phyloP scores from a whole-genome alignment of 2,888 invertebrate genomes.

The Ectemnius continuus region DNA sequence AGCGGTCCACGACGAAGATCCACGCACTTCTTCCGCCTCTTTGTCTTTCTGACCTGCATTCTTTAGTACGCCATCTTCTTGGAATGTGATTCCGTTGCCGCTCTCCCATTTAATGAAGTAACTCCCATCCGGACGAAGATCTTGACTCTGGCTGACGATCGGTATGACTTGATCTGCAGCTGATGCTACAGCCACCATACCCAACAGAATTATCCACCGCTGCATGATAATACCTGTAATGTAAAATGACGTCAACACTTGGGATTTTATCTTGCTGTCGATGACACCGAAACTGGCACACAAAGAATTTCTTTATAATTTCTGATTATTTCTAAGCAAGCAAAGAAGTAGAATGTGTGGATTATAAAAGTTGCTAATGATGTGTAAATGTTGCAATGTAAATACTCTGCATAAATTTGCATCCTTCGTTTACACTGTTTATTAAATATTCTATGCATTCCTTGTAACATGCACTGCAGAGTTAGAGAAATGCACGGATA shows the following conservation, averaged over 20 bases:
- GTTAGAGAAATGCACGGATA: too few relatives aligned
- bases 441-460: too few relatives aligned
- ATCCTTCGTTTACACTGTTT: too few relatives aligned
- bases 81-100: slow-evolving; percentile 77
- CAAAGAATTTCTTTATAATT: too few relatives aligned
- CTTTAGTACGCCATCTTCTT: slow-evolving; percentile 74
- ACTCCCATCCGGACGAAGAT: slow-evolving; percentile 66
- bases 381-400: too few relatives aligned
- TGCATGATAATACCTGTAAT: slow-evolving; percentile 26
- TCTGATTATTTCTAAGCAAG: too few relatives aligned
- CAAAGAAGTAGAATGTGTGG: too few relatives aligned
- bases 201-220: slow-evolving; percentile 35
- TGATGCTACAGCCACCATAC: slow-evolving; percentile 29
- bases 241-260: background rate
- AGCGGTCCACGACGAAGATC: slow-evolving; percentile 74
- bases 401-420: too few relatives aligned
- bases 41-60: slow-evolving; percentile 71
- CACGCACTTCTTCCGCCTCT: slow-evolving; percentile 71
- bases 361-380: too few relatives aligned
- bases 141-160: slow-evolving; percentile 66
- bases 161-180: slow-evolving; percentile 56
- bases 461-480: too few relatives aligned
- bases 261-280: too few relatives aligned
- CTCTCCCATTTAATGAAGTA: slow-evolving; percentile 65
- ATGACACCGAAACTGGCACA: too few relatives aligned